Conservation (phyloP, 2,888 invertebrate genomes). For the Augochlorella aurata region DNA sequence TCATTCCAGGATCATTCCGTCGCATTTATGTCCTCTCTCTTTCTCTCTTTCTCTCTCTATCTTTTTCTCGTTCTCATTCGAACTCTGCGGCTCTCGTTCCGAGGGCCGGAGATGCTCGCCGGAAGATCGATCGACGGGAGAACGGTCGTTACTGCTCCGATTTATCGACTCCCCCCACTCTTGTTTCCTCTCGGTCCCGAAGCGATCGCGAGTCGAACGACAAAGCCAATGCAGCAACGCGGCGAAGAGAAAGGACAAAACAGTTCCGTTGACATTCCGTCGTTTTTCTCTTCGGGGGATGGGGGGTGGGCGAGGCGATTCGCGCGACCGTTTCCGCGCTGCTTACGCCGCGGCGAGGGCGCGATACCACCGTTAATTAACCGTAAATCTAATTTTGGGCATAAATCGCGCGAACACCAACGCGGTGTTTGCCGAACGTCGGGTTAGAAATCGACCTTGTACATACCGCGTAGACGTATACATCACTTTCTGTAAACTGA, state of each 20-base stretch:
- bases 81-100: neutral
- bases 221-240: neutral
- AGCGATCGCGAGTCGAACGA: neutral
- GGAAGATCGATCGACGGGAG: slow-evolving; percentile 18
- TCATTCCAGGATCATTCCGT: slow-evolving; percentile 64
- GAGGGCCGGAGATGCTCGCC: slow-evolving; percentile 5
- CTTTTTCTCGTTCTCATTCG: neutral
- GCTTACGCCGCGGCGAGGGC: slow-evolving; percentile 54
- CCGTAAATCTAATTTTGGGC: slow-evolving; percentile 73
- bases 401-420: slow-evolving; percentile 68
- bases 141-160: neutral
- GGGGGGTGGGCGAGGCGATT: neutral
- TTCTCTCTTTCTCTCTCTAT: neutral
- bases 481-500: slow-evolving; percentile 72
- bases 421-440: slow-evolving; percentile 52
- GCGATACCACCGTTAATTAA: slow-evolving; percentile 71
- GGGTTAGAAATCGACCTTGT: slow-evolving; percentile 71
- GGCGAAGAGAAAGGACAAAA: neutral
- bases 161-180: no score
- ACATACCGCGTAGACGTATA: slow-evolving; percentile 73
- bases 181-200: no score
- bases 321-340: slow-evolving; percentile 42
- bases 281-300: slow-evolving; percentile 13
- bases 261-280: slow-evolving; percentile 41
- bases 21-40: slow-evolving; percentile 21